These are phyloP conservation scores for Drosophila chauvacae DNA, from an alignment of 1,140 invertebrate genomes.

Conservation along the genomic window DNA sequence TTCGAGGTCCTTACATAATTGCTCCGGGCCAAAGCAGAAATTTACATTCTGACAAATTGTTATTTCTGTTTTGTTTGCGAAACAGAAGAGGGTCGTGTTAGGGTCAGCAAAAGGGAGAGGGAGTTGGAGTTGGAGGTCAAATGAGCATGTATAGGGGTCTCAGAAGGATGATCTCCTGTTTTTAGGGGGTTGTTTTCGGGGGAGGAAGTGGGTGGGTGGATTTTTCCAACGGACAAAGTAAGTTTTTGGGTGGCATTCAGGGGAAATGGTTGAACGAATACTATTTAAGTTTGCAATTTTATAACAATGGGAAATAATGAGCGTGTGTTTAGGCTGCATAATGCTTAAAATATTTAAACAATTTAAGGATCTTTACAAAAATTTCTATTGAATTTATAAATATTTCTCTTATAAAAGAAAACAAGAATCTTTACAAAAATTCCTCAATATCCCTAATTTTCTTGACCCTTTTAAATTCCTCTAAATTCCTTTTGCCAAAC, in stretches of 20 bases:
- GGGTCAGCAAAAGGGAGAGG: conserved; percentile 25
- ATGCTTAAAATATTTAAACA: neutral
- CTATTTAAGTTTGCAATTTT: neutral
- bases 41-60: conserved; percentile 82
- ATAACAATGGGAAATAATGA: conserved; percentile 20
- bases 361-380: neutral
- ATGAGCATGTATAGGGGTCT: conserved; percentile 52
- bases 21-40: conserved; percentile 52
- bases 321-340: neutral
- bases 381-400: too few species aligned
- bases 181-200: conserved; percentile 30
- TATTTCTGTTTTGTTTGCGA: conserved; percentile 58
- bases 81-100: conserved; percentile 51
- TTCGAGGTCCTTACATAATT: conserved; percentile 60
- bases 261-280: conserved; percentile 10
- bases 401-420: too few species aligned
- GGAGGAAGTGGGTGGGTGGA: conserved; percentile 38
- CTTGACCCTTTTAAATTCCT: neutral
- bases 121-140: conserved; percentile 56
- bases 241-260: conserved; percentile 29
- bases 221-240: neutral
- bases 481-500: conserved; percentile 2
- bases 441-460: neutral
- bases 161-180: conserved; percentile 35
- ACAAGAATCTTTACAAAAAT: neutral